Conservation (phyloP, 2,888 invertebrate genomes). For the Drosophila ustulata region DNA sequence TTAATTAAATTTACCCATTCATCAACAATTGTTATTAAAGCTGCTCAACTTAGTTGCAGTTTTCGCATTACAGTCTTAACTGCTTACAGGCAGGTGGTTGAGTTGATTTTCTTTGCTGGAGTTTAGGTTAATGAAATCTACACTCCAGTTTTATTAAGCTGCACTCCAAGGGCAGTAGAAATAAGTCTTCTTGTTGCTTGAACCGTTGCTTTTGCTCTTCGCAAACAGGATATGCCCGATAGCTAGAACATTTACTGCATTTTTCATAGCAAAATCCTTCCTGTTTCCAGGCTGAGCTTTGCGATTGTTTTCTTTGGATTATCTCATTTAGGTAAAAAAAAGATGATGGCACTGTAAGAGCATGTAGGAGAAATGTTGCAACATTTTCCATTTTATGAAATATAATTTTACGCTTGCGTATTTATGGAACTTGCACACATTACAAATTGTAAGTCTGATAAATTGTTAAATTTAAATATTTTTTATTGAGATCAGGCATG, state of each 20-base stretch:
- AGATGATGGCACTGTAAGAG: neutral
- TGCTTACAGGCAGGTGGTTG: neutral
- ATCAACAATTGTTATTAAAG: no score
- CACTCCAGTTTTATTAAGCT: neutral
- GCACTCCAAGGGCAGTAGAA: neutral
- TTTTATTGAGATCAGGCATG: no score
- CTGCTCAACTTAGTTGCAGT: no score
- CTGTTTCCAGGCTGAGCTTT: neutral
- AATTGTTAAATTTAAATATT: no score
- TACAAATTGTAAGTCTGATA: no score
- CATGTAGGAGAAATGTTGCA: neutral
- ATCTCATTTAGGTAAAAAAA: slow-evolving; percentile 3
- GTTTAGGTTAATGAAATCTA: neutral
- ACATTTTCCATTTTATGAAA: neutral
- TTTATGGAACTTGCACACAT: no score
- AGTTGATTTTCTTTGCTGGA: neutral
- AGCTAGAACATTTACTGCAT: slow-evolving; percentile 3
- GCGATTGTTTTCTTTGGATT: slow-evolving; percentile 1
- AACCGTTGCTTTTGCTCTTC: neutral
- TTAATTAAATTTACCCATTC: neutral
- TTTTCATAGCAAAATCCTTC: slow-evolving; percentile 3
- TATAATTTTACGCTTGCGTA: neutral
- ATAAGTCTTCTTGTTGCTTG: neutral
- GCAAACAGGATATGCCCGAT: slow-evolving; percentile 6
- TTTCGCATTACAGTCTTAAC: no score